These are phyloP conservation scores for Pelochelys cantorii DNA, from an alignment of 2,797 vertebrate genomes.

Conservation along the genomic window DNA sequence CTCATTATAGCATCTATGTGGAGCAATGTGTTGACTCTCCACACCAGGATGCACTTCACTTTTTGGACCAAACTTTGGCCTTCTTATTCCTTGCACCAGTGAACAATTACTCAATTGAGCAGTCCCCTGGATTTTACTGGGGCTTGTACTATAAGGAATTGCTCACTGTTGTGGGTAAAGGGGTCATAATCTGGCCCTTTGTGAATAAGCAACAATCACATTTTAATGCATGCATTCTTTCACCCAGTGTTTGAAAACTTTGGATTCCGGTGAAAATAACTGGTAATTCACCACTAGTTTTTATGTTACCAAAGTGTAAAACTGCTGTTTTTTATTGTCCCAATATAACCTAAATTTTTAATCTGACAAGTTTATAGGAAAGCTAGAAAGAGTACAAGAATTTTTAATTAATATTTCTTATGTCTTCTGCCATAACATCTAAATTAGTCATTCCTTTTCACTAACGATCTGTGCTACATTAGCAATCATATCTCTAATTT, in stretches of 20 bases:
- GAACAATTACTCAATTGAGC: conserved; percentile 1
- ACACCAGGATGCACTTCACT: neutral
- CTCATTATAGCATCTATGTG: neutral
- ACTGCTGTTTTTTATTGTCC: neutral
- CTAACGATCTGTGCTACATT: neutral
- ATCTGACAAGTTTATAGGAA: fast-evolving
- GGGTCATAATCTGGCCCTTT: neutral
- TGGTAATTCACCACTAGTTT: neutral
- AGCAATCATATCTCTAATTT: conserved; percentile 4
- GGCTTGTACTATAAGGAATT: conserved; percentile 40
- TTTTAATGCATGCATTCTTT: neutral
- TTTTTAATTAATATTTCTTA: neutral
- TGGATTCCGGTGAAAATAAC: neutral
- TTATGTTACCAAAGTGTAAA: neutral
- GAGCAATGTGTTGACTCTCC: neutral
- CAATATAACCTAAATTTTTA: neutral
- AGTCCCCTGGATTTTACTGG: neutral
- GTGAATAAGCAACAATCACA: conserved; percentile 11
- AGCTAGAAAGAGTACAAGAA: neutral
- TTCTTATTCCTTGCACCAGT: neutral
- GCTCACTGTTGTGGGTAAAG: neutral
- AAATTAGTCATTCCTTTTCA: neutral
- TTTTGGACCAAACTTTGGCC: conserved; percentile 40
- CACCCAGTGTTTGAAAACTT: neutral
- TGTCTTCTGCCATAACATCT: neutral